A percentile compares a stretch with the other conserved stretches of the same genome.
Evolutionary conservation across 2,797 vertebrate genomes (phyloP).

Genomic region (Tiaroga cobitis): DNA sequence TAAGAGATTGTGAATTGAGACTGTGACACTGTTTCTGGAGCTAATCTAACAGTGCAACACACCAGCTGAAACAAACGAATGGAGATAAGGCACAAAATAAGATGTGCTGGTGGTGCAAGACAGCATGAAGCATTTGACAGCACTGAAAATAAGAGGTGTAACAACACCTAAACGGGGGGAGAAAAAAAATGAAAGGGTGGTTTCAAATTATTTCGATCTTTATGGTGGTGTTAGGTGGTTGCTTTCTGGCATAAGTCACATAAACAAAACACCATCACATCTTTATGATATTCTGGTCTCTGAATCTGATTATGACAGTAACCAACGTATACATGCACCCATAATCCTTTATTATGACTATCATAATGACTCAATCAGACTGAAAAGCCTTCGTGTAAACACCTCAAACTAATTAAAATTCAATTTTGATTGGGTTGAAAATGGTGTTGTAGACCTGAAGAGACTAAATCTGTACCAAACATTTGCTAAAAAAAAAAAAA

Average conservation of each 20-base stretch:
- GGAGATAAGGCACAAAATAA: not conserved
- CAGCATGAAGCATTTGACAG: not conserved
- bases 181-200: not conserved
- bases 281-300: not conserved
- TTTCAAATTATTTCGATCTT: not conserved
- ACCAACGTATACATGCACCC: no score
- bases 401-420: no score
- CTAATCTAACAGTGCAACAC: not conserved
- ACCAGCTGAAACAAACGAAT: not conserved
- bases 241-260: not conserved
- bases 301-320: no score
- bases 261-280: not conserved
- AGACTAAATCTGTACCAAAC: no score
- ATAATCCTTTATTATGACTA: no score
- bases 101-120: not conserved
- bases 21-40: not conserved
- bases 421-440: no score
- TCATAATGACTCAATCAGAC: no score
- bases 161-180: not conserved
- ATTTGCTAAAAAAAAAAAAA: no score
- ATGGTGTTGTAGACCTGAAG: no score
- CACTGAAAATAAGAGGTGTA: not conserved
- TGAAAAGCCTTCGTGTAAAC: no score
- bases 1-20: conserved; percentile 19
- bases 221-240: not conserved